Percentiles rank a stretch among this genome's conserved stretches.
Evolutionary conservation across 2,797 vertebrate species (phyloP).

Genomic region (Neosilurus mollespiculum): DNA sequence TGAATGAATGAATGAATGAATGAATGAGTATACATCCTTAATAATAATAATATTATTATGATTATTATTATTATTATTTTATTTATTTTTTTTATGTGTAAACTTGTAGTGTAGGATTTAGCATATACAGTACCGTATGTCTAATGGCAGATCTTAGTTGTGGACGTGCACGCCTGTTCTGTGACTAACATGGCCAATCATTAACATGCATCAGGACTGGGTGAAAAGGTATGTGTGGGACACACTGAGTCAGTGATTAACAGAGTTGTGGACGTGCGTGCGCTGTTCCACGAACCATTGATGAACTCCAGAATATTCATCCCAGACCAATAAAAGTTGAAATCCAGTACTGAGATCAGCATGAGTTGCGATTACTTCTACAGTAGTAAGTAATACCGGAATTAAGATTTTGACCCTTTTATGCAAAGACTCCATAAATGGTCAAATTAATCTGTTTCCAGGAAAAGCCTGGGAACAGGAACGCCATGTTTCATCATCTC

Average conservation of each 20-base stretch:
- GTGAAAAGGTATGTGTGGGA: constrained; percentile 63
- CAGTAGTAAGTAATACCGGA: background rate
- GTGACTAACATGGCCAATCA: constrained; percentile 70
- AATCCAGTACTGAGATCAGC: background rate
- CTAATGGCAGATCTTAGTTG: background rate
- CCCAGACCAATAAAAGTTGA: background rate
- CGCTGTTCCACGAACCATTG: too few relatives aligned
- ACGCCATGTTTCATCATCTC: background rate
- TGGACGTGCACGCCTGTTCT: background rate
- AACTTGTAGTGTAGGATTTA: too few relatives aligned
- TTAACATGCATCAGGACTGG: constrained; percentile 62
- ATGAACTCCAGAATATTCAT: background rate
- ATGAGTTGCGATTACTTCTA: background rate
- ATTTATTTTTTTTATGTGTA: background rate
- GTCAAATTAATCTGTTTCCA: background rate
- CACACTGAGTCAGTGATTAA: constrained; percentile 71
- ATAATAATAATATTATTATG: too few relatives aligned
- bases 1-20: too few relatives aligned
- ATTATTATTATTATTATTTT: too few relatives aligned
- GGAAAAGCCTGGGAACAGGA: background rate
- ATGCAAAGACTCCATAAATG: background rate
- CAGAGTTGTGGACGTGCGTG: constrained; percentile 34
- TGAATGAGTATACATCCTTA: too few relatives aligned
- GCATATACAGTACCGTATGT: background rate
- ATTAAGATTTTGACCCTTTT: background rate